Base-by-base conservation (phyloP, 2,113 vertebrate species). In the Elanoides forficatus region DNA sequence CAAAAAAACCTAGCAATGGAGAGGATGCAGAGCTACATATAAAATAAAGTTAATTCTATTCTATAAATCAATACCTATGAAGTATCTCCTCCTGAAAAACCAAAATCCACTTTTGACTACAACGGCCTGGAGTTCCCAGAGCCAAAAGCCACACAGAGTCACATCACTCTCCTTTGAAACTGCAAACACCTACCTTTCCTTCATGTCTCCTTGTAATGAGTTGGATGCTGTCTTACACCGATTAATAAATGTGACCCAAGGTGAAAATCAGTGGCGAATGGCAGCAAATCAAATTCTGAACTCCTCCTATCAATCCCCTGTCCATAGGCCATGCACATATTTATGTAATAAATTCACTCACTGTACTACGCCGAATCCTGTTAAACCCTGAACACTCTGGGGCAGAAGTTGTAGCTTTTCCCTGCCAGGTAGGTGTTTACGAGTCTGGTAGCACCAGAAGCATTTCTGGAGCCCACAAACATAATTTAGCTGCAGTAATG, bases 391-490 rank as follows among this genome's bases (percentile, higher is more conserved):
- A 93, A n/a, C 1, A 67, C 86, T 92, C 81, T 74, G 93, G 73
- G 85, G 62, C 71, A 95, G 95, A 36, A 95, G 82, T 93, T 83
- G 81, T 86, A 96, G 96, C 91, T 90, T 92, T 95, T 94, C 91
- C 91, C 84, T 96, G 91, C 95, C 96, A 97, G 94, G 93, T 97
- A 97, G 96, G 97, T 97, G 96, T 98, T 97, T 98, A 98, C 8
- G 95, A 97, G 94, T 79, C 97, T 95, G 79, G 97, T 97, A 97
- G 96, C 97, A 97, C 95, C 96, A 96, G 95, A 96, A 96, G 94
- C 59, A 34, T 97, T 98, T 96, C 97, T 97, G 95, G 96, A 98
- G 95, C 96, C 97, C 97, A 93, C 96, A 98, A 96, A 97, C 96
- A 93, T 97, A 96, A 98, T 98, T 98, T 97, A 97, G 91, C 91